phyloP scores from a whole-genome alignment of 2,888 invertebrate genomes.

The Phaedon cochleariae region DNA sequence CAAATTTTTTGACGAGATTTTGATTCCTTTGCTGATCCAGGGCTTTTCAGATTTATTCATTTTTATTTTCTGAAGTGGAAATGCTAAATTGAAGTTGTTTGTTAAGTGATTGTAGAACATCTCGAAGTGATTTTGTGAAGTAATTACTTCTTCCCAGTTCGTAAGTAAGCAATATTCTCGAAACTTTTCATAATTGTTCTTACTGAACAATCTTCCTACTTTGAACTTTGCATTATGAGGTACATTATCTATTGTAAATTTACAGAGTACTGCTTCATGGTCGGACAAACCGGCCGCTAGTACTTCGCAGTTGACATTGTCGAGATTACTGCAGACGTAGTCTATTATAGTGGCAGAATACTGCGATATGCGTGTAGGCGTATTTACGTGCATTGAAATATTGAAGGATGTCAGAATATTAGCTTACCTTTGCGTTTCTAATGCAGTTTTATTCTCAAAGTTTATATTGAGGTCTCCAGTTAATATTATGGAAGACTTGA shows the following conservation, averaged over 20 bases:
- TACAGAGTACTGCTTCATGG: background rate
- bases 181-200: background rate
- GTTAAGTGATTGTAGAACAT: background rate
- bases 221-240: background rate
- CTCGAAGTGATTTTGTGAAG: background rate
- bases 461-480: background rate
- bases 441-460: background rate
- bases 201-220: background rate
- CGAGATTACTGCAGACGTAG: no score
- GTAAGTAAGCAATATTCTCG: background rate
- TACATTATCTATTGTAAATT: background rate
- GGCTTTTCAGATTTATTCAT: background rate
- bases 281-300: background rate
- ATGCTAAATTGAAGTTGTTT: background rate
- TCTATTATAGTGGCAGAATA: no score
- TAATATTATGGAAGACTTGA: background rate
- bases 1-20: constrained; percentile 6
- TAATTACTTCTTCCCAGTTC: background rate
- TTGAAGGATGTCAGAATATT: constrained; percentile 4
- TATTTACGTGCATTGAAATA: background rate
- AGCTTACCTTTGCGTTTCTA: background rate
- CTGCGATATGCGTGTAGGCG: background rate
- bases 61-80: background rate
- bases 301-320: background rate
- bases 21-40: constrained; percentile 8